Conservation (phyloP, 2,113 vertebrate species). For the Diadophis punctatus region DNA sequence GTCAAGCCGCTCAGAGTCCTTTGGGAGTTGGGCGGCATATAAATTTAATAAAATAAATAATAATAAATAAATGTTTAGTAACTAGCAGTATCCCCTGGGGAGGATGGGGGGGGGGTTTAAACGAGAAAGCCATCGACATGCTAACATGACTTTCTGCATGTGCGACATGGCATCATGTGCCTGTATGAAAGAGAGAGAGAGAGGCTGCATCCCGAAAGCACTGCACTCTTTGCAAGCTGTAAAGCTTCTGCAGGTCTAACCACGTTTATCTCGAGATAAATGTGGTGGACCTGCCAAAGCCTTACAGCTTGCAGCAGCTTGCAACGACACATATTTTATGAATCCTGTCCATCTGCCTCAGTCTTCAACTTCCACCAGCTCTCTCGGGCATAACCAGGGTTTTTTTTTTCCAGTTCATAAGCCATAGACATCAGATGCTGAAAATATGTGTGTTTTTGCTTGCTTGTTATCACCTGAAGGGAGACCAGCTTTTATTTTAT, state of each 20-base stretch:
- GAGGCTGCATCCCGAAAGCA: background rate
- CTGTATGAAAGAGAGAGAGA: background rate
- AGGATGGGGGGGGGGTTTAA: background rate
- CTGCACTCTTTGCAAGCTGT: background rate
- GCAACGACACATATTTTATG: background rate
- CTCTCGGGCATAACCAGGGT: background rate
- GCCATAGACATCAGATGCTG: background rate
- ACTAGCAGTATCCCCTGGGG: background rate
- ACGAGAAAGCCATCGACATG: background rate
- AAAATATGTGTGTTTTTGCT: background rate
- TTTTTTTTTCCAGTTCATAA: background rate
- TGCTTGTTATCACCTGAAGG: background rate
- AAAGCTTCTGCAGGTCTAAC: background rate
- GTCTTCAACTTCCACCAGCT: background rate
- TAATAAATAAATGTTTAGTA: no score
- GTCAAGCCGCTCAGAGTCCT: no score
- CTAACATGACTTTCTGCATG: background rate
- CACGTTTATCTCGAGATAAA: background rate
- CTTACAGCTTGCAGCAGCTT: background rate
- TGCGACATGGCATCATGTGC: background rate
- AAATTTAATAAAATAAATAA: no score
- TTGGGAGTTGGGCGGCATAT: no score
- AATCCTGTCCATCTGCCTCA: background rate
- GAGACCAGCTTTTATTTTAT: background rate
- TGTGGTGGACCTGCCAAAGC: background rate